Conservation (phyloP, 2,888 invertebrate species). For the Troides aeacus region DNA sequence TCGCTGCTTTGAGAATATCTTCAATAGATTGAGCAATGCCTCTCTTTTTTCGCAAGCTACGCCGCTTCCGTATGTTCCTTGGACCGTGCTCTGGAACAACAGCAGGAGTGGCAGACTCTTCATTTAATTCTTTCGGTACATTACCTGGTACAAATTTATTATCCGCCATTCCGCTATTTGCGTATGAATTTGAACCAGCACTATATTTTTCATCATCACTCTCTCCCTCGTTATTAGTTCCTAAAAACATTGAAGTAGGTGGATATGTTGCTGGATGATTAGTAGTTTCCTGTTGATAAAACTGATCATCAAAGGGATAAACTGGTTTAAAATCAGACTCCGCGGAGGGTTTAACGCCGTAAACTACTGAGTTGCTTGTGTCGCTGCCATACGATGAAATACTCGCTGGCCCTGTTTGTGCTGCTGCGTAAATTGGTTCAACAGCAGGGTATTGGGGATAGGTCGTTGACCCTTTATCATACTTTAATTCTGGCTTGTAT, state of each 20-base stretch:
- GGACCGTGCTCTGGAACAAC: constrained; percentile 84
- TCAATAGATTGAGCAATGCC: constrained; percentile 64
- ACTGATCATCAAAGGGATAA: constrained; percentile 70
- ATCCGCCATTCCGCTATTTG: constrained; percentile 49
- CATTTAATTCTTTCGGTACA: constrained; percentile 79
- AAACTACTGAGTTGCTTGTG: constrained; percentile 63
- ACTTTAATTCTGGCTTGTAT: constrained; percentile 64
- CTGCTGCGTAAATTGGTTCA: constrained; percentile 70
- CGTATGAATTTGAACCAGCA: constrained; percentile 47
- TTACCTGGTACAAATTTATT: constrained; percentile 84
- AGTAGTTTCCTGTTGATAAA: constrained; percentile 61
- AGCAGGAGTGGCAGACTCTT: constrained; percentile 76
- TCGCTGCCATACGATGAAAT: constrained; percentile 63
- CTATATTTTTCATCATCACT: constrained; percentile 58
- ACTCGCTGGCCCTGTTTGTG: constrained; percentile 62
- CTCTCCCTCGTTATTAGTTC: constrained; percentile 64
- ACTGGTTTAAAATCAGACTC: constrained; percentile 73
- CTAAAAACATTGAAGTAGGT: constrained; percentile 73
- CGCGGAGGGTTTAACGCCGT: constrained; percentile 67
- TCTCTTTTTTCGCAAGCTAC: constrained; percentile 46
- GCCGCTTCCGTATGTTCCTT: constrained; percentile 54
- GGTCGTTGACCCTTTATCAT: constrained; percentile 54
- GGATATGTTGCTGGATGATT: constrained; percentile 63
- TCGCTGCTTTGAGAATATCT: constrained; percentile 62
- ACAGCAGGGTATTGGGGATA: constrained; percentile 64